Evolutionary conservation across 2,797 vertebrate genomes (phyloP), one percentile per base, ranked within the genome.

Genomic region (Anniella stebbinsi): DNA sequence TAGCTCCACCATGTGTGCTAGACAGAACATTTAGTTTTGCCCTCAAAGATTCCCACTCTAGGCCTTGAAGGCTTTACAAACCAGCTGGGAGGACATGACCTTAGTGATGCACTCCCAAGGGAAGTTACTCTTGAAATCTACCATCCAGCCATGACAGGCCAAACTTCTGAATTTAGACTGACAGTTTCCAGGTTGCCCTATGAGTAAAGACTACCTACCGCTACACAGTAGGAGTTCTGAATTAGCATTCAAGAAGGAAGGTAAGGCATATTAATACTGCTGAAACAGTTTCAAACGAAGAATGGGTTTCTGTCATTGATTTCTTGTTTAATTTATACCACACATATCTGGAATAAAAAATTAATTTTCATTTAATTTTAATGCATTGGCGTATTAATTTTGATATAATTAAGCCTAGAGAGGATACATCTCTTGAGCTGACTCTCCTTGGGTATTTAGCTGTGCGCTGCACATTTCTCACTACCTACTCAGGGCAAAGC

Each of bases 311-410:
- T 8, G 33, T 84, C 91, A 86, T 84, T 33, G 67, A 87, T 94
- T 91, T 93, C 89, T 89, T 93, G 70, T 90, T 91, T 89, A 93
- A 90, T 85, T 94, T 91, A 90, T 90, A 89, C 87, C 82, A 84
- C 30, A 93, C 38, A 54, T 87, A 60, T 86, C 73, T 85, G 93
- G 93, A 92, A 93, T 93, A 86, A 90, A 92, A 92, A 89, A 95
- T 94, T 90, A 89, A 93, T 48, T 93, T 93, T 93, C 77, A 93
- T 93, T 91, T 87, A 23, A 91, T 93, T 96, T 96, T 93, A 95
- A 92, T 84, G 85, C 73, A 92, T 4, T 90, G 87, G 75, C 91
- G 45, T 36, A 91, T 96, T 91, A 91, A 92, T 88, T 90, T 93
- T 67, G 18, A 66, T 87, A 85, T 93, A 94, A 95, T 95, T 95